A percentile compares a stretch with the other conserved stretches of the same genome.
Conservation (phyloP, 2,797 vertebrate species). For the Atherinosoma microstoma region DNA sequence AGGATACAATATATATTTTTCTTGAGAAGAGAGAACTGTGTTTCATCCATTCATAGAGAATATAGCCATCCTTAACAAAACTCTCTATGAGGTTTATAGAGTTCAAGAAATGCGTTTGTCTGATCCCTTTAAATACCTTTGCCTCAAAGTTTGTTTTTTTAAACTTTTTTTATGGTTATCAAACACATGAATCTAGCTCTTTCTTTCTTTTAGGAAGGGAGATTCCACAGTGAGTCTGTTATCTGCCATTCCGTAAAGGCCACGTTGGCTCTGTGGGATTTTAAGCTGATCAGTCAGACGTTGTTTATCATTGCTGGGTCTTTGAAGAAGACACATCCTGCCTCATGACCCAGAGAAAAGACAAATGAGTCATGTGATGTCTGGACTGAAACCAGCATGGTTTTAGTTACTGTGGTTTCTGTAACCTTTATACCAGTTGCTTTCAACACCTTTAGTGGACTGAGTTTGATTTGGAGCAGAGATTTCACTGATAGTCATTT, state of each 20-base stretch:
- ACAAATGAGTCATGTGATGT: slow-evolving; percentile 49
- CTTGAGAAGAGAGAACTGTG: neutral
- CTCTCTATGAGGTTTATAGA: slow-evolving; percentile 18
- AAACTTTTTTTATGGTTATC: slow-evolving; percentile 40
- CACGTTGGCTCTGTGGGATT: slow-evolving; percentile 47
- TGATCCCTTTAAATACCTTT: slow-evolving; percentile 62
- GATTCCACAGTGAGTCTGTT: slow-evolving; percentile 54
- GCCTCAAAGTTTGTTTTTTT: slow-evolving; percentile 32
- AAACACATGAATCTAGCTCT: slow-evolving; percentile 58
- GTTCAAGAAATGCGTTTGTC: slow-evolving; percentile 42
- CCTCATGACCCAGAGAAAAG: slow-evolving; percentile 55
- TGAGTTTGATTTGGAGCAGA: slow-evolving; percentile 30
- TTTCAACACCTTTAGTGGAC: slow-evolving; percentile 11
- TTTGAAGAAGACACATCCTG: slow-evolving; percentile 75
- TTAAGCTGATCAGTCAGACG: slow-evolving; percentile 53
- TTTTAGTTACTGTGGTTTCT: slow-evolving; percentile 42
- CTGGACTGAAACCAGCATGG: slow-evolving; percentile 36
- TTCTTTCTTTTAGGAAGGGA: slow-evolving; percentile 49
- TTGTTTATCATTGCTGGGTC: slow-evolving; percentile 70
- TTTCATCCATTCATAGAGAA: neutral
- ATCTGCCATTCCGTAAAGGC: slow-evolving; percentile 41
- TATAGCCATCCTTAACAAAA: neutral
- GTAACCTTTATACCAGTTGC: slow-evolving; percentile 28
- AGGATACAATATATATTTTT: neutral
- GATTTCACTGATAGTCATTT: neutral